Evolutionary conservation across 1,140 invertebrate genomes (phyloP), one percentile per base, ranked within the genome.

Genomic region (Neodiprion pinetum): DNA sequence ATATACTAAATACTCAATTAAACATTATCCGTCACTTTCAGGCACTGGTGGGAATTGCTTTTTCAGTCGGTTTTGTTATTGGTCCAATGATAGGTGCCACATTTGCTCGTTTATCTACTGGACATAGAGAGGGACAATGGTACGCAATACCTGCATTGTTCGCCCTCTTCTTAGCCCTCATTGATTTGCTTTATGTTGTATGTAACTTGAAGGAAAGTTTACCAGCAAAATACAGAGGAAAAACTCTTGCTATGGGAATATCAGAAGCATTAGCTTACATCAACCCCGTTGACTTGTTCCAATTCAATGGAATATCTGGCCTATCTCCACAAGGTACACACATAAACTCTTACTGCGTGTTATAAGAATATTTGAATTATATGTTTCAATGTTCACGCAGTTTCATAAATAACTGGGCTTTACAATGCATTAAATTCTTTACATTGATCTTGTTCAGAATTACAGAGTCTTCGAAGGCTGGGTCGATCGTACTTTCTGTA

Each of bases 31-130:
- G 75, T 83, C 81, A 78, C 84, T 92, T 92, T 79, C 88, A 97
- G 96, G 98, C 98, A 17, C 86, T 99, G 48, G 95, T 99, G 75
- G 98, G 98, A 14, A 94, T 99, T 81, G 97, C 98, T 7, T 99
- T 99, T 90, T 99, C 98, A 0, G 88, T 99, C 73, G 98, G 97
- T 14, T 99, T 99, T 88, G 96, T 99, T 77, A 88, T 99, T 76
- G 98, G 98, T 0, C 98, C 98, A 28, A 90, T 97, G 82, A 96
- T 99, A 81, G 98, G 98, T 21, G 98, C 97, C 10, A 89, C 93
- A 80, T 98, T 99, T 89, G 94, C 97, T 2, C 91, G 92, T 78
- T 93, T 91, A 87, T 93, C 93, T 1, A 83, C 85, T 72, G 76
- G 89, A 86, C 84, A 90, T 83, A 88, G 87, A 70, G 88, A 89